A percentile compares a stretch with the other conserved stretches of the same genome.
Evolutionary conservation across 2,888 invertebrate genomes (phyloP).

Genomic region (Hydriomena furcata): DNA sequence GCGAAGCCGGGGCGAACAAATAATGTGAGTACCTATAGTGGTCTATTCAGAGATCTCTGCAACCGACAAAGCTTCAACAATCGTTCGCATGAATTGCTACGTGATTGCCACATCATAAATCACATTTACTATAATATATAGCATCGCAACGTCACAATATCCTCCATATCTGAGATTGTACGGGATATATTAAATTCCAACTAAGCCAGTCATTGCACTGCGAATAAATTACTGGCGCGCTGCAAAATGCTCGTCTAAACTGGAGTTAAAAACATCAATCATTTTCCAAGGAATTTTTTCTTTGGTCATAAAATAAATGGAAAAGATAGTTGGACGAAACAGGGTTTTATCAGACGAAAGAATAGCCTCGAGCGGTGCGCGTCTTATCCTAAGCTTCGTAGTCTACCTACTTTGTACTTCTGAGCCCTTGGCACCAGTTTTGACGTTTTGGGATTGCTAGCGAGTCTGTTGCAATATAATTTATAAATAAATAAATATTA

Average conservation of each 20-base stretch:
- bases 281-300: constrained; percentile 31
- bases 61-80: too few species aligned
- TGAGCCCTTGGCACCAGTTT: constrained; percentile 20
- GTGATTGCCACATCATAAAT: constrained; percentile 9
- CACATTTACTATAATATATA: neutral
- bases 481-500: too few species aligned
- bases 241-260: constrained; percentile 45
- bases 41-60: too few species aligned
- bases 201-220: constrained; percentile 45
- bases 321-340: constrained; percentile 53
- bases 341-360: constrained; percentile 56
- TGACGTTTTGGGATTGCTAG: neutral
- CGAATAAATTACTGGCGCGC: constrained; percentile 57
- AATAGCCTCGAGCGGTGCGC: constrained; percentile 49
- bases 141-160: constrained; percentile 3
- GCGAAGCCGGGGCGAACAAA: too few species aligned
- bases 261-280: constrained; percentile 47
- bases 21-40: too few species aligned
- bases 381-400: constrained; percentile 38
- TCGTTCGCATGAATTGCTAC: neutral
- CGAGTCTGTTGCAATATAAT: neutral
- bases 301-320: constrained; percentile 49
- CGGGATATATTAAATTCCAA: constrained; percentile 67
- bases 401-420: constrained; percentile 24
- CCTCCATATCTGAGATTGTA: constrained; percentile 35